Evolutionary conservation across 2,888 invertebrate genomes (phyloP).

Genomic region (Notodonta dromedarius): DNA sequence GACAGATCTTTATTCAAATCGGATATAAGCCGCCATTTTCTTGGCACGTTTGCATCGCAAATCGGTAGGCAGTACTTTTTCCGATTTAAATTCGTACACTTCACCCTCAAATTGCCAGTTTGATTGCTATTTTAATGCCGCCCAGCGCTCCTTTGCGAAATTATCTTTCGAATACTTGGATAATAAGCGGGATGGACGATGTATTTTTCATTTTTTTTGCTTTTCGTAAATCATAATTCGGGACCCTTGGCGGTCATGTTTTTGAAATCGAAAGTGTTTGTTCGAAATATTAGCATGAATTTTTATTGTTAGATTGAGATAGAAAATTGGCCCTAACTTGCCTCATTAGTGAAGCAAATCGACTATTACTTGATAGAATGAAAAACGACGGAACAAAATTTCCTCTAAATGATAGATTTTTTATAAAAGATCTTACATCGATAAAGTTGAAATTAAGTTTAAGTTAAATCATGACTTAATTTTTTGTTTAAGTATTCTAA

Average conservation of each 20-base stretch:
- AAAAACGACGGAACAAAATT: no score
- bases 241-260: constrained; percentile 7
- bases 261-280: neutral
- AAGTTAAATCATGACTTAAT: no score
- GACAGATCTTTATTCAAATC: constrained; percentile 71
- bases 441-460: no score
- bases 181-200: constrained; percentile 40
- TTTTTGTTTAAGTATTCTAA: no score
- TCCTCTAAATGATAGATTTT: no score
- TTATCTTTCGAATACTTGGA: constrained; percentile 62
- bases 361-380: no score
- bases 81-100: constrained; percentile 67
- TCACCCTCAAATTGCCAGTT: constrained; percentile 75
- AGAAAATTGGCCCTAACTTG: no score
- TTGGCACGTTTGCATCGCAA: constrained; percentile 80
- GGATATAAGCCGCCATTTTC: constrained; percentile 68
- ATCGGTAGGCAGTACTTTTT: constrained; percentile 77
- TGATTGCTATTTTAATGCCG: constrained; percentile 78
- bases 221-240: neutral
- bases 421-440: no score
- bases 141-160: constrained; percentile 59
- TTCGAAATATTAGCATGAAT: neutral
- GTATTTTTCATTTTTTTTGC: constrained; percentile 20
- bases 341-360: no score
- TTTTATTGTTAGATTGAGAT: no score